Conservation (phyloP, 2,113 vertebrate genomes). For the Dascyllus trimaculatus region DNA sequence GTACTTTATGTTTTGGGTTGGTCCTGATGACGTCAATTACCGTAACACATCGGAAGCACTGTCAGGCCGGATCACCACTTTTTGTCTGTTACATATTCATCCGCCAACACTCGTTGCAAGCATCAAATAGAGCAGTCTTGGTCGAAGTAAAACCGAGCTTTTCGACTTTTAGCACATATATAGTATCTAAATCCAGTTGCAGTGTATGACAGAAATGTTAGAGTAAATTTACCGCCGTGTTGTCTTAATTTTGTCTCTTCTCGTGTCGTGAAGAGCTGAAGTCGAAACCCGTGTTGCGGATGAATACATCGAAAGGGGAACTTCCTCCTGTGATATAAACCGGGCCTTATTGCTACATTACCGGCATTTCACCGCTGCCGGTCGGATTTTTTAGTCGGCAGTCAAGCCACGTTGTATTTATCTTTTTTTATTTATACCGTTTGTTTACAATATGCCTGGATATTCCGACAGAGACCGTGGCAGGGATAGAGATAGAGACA, state of each 20-base stretch:
- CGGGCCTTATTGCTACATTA: slow-evolving; percentile 44
- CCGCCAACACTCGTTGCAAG: slow-evolving; percentile 45
- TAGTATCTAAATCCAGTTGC: too few relatives aligned
- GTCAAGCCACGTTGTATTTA: slow-evolving; percentile 38
- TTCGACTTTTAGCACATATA: too few relatives aligned
- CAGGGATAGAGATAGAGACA: slow-evolving; percentile 92
- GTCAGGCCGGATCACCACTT: slow-evolving; percentile 50
- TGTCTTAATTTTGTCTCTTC: not conserved
- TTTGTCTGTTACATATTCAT: slow-evolving; percentile 64
- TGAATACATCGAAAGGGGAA: slow-evolving; percentile 62
- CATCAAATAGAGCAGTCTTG: not conserved
- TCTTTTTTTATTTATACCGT: slow-evolving; percentile 58
- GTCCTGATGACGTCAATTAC: slow-evolving; percentile 72
- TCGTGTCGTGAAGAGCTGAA: not conserved
- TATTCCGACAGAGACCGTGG: slow-evolving; percentile 96
- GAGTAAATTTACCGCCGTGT: too few relatives aligned
- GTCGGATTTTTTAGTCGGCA: not conserved
- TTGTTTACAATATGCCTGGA: slow-evolving; percentile 89
- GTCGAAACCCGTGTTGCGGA: slow-evolving; percentile 56
- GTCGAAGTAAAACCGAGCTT: too few relatives aligned
- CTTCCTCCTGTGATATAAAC: slow-evolving; percentile 77
- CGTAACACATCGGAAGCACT: slow-evolving; percentile 46
- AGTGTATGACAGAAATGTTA: too few relatives aligned
- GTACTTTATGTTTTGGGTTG: slow-evolving; percentile 22
- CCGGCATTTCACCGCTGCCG: slow-evolving; percentile 82